These are phyloP conservation scores for Gasteruption jaculator DNA, from an alignment of 2,888 invertebrate species.

Conservation along the genomic window DNA sequence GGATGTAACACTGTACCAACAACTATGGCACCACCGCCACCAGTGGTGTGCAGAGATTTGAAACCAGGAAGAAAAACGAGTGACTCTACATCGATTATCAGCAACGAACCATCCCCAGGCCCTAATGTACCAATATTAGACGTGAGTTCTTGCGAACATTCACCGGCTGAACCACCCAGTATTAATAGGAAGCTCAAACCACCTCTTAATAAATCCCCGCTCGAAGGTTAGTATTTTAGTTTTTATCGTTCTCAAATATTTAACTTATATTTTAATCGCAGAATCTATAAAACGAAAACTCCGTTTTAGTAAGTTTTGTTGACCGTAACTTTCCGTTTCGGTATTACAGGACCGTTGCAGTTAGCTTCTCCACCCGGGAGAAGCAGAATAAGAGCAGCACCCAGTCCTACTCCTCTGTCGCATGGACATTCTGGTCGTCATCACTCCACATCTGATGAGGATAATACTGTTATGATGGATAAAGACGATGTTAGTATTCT, in stretches of 20 bases:
- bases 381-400: slow-evolving; percentile 53
- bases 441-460: slow-evolving; percentile 52
- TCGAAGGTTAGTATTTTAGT: slow-evolving; percentile 35
- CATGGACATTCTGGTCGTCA: slow-evolving; percentile 36
- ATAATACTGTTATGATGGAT: slow-evolving; percentile 48
- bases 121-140: slow-evolving; percentile 32
- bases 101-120: slow-evolving; percentile 52
- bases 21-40: slow-evolving; percentile 54
- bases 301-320: too few species aligned
- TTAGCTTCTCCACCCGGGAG: slow-evolving; percentile 49
- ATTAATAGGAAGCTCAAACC: slow-evolving; percentile 83
- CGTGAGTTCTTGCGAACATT: slow-evolving; percentile 42
- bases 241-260: slow-evolving; percentile 25
- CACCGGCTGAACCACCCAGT: slow-evolving; percentile 62
- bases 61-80: slow-evolving; percentile 56
- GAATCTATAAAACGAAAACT: slow-evolving; percentile 17
- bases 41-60: slow-evolving; percentile 59
- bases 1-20: slow-evolving; percentile 47
- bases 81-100: slow-evolving; percentile 43
- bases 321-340: slow-evolving; percentile 2
- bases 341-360: slow-evolving; percentile 39
- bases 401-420: slow-evolving; percentile 55
- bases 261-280: slow-evolving; percentile 2
- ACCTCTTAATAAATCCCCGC: slow-evolving; percentile 37
- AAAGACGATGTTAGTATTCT: slow-evolving; percentile 47